Evolutionary conservation across 2,113 vertebrate genomes (phyloP).

Genomic region (Catagonus wagneri): DNA sequence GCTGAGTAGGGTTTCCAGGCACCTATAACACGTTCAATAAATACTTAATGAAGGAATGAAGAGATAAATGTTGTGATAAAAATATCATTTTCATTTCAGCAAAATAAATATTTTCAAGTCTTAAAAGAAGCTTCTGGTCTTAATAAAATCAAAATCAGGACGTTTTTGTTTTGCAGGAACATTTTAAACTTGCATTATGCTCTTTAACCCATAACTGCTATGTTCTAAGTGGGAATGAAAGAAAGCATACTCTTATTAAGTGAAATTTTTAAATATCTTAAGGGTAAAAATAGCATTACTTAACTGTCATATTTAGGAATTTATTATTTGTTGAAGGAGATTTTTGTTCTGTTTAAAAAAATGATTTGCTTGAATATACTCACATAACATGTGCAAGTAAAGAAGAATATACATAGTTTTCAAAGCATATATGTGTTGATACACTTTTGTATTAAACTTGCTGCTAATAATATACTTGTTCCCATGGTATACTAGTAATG

Average conservation of each 20-base stretch:
- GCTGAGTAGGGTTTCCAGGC: not conserved
- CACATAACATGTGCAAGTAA: not conserved
- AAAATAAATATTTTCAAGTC: not conserved
- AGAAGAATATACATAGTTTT: not conserved
- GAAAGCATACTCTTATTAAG: not conserved
- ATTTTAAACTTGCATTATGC: not conserved
- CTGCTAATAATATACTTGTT: not conserved
- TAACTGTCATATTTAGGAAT: constrained; percentile 3
- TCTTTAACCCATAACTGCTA: not conserved
- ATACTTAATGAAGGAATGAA: constrained; percentile 42
- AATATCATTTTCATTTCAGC: constrained; percentile 11
- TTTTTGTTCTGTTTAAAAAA: constrained; percentile 16
- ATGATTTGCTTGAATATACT: not conserved
- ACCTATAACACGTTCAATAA: not conserved
- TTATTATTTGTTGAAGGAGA: not conserved
- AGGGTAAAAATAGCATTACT: not conserved
- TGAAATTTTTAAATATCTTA: constrained; percentile 8
- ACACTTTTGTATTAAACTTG: constrained; percentile 22
- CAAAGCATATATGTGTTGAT: not conserved
- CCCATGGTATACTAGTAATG: not conserved
- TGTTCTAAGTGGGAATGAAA: not conserved
- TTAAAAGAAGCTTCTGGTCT: not conserved
- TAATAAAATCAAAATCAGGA: not conserved
- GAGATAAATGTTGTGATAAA: not conserved
- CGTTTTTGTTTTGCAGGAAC: not conserved